Conservation (phyloP, 30 jellyfish, hydroid and myxozoan genomes). For the Pseudorhiza aurosa region DNA sequence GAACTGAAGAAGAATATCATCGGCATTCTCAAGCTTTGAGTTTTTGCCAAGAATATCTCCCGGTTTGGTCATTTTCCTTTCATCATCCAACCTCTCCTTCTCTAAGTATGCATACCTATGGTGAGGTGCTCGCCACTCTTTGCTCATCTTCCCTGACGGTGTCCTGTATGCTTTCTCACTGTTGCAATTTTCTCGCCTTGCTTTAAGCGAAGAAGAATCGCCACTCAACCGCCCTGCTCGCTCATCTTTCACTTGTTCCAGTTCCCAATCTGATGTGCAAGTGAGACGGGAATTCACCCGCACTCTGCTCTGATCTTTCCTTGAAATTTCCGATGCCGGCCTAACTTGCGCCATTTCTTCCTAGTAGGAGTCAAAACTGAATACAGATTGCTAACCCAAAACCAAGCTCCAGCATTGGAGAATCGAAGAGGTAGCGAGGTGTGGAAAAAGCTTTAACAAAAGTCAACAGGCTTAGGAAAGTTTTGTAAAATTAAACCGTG, state of each 20-base stretch:
- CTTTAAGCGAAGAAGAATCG: neutral
- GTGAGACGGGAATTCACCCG: neutral
- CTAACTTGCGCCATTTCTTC: neutral
- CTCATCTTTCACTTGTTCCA: neutral
- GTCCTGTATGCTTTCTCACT: neutral
- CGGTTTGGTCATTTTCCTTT: neutral
- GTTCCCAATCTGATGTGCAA: neutral
- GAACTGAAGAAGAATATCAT: neutral
- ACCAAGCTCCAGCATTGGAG: too few relatives aligned
- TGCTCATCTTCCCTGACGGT: neutral
- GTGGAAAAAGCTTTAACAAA: too few relatives aligned
- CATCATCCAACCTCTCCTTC: neutral
- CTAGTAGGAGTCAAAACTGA: neutral
- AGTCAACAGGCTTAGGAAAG: conserved; percentile 4
- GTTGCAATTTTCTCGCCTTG: neutral
- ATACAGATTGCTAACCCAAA: neutral
- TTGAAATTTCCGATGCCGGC: neutral
- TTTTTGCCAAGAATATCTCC: neutral
- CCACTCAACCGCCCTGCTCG: neutral
- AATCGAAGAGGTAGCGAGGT: too few relatives aligned
- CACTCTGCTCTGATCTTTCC: neutral
- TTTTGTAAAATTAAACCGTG: neutral
- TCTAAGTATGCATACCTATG: neutral
- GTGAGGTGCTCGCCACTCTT: neutral
- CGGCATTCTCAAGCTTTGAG: neutral